Base-by-base conservation (phyloP, 2,888 invertebrate genomes). In the Tinea trinotella region DNA sequence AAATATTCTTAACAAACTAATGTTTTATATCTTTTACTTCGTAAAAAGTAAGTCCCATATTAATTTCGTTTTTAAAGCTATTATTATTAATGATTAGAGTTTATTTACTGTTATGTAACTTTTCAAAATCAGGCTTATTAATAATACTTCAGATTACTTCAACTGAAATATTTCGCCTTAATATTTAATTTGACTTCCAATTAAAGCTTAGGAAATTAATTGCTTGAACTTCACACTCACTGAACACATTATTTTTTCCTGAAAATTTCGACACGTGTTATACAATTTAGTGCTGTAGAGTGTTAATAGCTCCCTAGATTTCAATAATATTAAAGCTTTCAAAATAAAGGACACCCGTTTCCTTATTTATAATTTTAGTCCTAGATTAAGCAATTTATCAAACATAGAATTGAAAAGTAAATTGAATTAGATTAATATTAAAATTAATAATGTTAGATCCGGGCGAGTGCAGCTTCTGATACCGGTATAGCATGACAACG, bases 401-500 rank as follows among this genome's bases (percentile, higher is more conserved):
- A 40, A 40, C 13, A n/a, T 40, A 40, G 40, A 40, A 40, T 13
- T 4, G 7, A n/a, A 30, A 30, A 15, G 40, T 40, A 15, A 40
- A 15, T 40, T 7, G 13, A 15, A 13, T 13, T 40, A 40, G 40
- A 15, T 40, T 6, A 22, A 30, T 30, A n/a, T 30, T 30, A 30
- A 30, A 30, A 30, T 30, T n/a, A n/a, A 30, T 30, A 30, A 48
- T 48, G 19, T 4, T 48, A 24, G 24, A 20, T 50, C 15, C 50
- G 24, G 24, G 24, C 10, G 13, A 50, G 13, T 58, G 57, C 62
- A 62, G 65, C 67, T 65, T 65, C 59, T 60, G 57, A 59, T 68
- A 71, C 67, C 67, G 67, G 74, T 74, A 76, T 74, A 82, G 85
- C 85, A 85, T 85, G 85, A 76, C 70, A 75, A 76, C 9, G 85